Conservation (phyloP, 2,113 vertebrate species). For the Pogona vitticeps region DNA sequence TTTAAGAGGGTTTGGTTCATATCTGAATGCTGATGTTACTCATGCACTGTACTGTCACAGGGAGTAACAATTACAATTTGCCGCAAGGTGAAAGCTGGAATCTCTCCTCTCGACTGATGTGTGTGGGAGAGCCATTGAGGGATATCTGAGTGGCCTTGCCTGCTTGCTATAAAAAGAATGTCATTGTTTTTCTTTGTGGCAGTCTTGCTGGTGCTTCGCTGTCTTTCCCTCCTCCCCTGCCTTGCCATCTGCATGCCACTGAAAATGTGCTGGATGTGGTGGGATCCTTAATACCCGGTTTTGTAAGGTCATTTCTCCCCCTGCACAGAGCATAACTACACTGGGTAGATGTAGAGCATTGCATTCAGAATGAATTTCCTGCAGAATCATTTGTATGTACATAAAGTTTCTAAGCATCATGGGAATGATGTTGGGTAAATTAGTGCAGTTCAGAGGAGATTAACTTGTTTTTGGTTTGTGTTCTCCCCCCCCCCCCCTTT, state of each 20-base stretch:
- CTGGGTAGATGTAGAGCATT: constrained; percentile 43
- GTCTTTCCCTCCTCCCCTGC: constrained; percentile 22
- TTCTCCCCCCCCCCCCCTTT: background rate
- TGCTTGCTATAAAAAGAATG: constrained; percentile 42
- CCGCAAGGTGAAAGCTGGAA: background rate
- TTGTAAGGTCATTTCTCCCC: constrained; percentile 59
- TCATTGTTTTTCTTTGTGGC: constrained; percentile 51
- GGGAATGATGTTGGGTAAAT: constrained; percentile 48
- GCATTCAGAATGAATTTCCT: constrained; percentile 56
- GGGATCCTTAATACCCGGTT: constrained; percentile 44
- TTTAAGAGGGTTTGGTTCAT: background rate
- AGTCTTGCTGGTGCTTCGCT: constrained; percentile 55
- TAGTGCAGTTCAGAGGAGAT: constrained; percentile 35
- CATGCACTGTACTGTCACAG: too few relatives aligned
- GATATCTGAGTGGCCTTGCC: constrained; percentile 11
- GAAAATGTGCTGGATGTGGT: constrained; percentile 43
- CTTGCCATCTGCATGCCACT: constrained; percentile 54
- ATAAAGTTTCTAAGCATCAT: constrained; percentile 43
- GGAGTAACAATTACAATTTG: background rate
- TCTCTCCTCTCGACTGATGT: background rate
- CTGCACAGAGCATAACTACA: constrained; percentile 50
- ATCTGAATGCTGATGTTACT: background rate
- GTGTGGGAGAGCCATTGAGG: constrained; percentile 11
- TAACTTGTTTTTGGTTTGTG: constrained; percentile 19
- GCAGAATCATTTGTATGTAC: constrained; percentile 44